Evolutionary conservation across 2,113 vertebrate genomes (phyloP).

Genomic region (Ochotona curzoniae): DNA sequence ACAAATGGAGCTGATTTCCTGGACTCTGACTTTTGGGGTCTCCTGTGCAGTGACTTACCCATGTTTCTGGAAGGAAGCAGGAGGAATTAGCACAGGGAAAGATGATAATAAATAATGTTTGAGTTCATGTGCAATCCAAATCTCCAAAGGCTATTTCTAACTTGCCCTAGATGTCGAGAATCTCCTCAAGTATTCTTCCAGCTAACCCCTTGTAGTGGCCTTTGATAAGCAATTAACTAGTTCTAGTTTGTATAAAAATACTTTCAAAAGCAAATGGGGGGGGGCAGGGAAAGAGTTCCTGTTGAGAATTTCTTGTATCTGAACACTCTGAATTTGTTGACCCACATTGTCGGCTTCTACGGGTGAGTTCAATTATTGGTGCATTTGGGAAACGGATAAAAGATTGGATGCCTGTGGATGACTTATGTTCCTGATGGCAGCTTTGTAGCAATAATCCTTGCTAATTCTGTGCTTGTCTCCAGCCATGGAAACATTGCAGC

Average conservation of each 20-base stretch:
- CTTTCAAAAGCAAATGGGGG: background rate
- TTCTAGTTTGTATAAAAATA: background rate
- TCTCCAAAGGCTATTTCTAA: background rate
- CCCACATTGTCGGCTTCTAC: background rate
- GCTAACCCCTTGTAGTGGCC: background rate
- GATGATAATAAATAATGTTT: background rate
- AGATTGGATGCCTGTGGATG: background rate
- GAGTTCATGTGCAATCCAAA: background rate
- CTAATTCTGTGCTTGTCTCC: background rate
- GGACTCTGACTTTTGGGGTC: background rate
- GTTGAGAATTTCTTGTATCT: background rate
- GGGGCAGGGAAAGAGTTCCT: background rate
- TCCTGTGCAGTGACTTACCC: background rate
- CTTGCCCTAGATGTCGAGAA: background rate
- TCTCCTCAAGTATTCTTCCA: background rate
- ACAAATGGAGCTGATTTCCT: background rate
- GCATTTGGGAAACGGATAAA: background rate
- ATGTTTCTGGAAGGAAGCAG: background rate
- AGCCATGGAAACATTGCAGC: background rate
- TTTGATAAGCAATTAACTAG: conserved; percentile 1
- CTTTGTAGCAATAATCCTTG: background rate
- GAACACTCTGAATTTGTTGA: background rate
- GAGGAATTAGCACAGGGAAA: background rate
- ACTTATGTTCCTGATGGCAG: background rate
- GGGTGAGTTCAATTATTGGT: background rate